Conservation (phyloP, 2,888 invertebrate species). For the Drosophila incognita region DNA sequence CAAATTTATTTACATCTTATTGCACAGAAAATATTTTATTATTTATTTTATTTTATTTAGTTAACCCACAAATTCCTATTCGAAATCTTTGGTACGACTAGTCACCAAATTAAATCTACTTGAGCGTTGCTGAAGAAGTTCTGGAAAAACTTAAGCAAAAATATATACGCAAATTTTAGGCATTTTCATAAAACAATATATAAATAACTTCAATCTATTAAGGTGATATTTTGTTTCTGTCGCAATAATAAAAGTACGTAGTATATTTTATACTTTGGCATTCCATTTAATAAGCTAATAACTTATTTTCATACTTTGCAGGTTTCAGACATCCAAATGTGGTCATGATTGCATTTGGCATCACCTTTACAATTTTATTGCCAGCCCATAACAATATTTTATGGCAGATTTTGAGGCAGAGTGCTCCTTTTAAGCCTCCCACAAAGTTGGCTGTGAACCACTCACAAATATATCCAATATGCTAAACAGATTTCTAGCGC, state of each 20-base stretch:
- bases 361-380: conserved; percentile 33
- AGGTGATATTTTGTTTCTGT: neutral
- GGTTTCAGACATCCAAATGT: neutral
- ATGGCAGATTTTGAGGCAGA: conserved; percentile 20
- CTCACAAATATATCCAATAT: conserved; percentile 7
- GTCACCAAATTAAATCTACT: conserved; percentile 5
- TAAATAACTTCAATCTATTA: neutral
- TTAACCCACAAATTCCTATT: conserved; percentile 19
- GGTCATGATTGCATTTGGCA: conserved; percentile 15
- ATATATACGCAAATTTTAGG: no score
- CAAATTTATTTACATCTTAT: conserved; percentile 49
- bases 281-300: neutral
- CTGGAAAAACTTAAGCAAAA: neutral
- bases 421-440: conserved; percentile 24
- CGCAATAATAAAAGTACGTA: neutral
- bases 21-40: conserved; percentile 31
- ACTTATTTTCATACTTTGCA: neutral
- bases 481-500: conserved; percentile 12
- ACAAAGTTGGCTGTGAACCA: conserved; percentile 11
- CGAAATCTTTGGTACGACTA: conserved; percentile 7
- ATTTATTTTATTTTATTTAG: conserved; percentile 37
- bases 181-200: neutral
- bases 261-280: neutral
- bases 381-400: conserved; percentile 22
- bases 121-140: neutral